Conservation (phyloP, 2,113 vertebrate species). For the Corythoichthys intestinalis region DNA sequence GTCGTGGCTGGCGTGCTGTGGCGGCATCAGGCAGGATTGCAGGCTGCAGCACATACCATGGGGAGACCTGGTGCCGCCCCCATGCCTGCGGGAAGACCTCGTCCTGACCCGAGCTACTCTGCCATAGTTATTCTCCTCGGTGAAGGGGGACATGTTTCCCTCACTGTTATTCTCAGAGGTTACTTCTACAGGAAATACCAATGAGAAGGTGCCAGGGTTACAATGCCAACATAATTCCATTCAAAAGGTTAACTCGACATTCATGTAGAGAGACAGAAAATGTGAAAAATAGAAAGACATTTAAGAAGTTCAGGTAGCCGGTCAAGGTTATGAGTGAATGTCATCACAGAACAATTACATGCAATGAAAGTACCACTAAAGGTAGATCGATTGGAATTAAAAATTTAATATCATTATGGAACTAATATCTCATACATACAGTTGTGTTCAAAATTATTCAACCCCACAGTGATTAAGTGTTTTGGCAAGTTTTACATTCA, state of each 20-base stretch:
- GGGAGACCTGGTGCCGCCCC: constrained; percentile 74
- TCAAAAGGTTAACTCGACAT: constrained; percentile 4
- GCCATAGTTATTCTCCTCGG: constrained; percentile 82
- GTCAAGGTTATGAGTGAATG: constrained; percentile 43
- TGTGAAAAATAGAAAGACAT: background rate
- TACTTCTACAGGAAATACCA: constrained; percentile 82
- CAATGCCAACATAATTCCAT: constrained; percentile 14
- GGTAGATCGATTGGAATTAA: background rate
- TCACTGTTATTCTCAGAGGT: constrained; percentile 90
- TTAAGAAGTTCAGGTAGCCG: background rate
- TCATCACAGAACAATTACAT: background rate
- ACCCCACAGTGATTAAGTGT: no score
- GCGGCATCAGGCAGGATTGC: constrained; percentile 43
- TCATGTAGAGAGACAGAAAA: background rate
- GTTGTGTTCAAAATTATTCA: no score
- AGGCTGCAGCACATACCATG: constrained; percentile 74
- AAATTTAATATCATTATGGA: background rate
- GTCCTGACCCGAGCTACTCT: constrained; percentile 77
- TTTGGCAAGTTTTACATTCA: no score
- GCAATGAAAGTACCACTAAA: no score
- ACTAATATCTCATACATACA: background rate
- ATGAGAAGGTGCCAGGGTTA: constrained; percentile 61
- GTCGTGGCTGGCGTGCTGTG: constrained; percentile 45
- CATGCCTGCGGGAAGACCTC: constrained; percentile 72
- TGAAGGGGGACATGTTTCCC: constrained; percentile 79